These are phyloP conservation scores for Orthosia incerta DNA, from an alignment of 2,888 invertebrate species.

Conservation along the genomic window DNA sequence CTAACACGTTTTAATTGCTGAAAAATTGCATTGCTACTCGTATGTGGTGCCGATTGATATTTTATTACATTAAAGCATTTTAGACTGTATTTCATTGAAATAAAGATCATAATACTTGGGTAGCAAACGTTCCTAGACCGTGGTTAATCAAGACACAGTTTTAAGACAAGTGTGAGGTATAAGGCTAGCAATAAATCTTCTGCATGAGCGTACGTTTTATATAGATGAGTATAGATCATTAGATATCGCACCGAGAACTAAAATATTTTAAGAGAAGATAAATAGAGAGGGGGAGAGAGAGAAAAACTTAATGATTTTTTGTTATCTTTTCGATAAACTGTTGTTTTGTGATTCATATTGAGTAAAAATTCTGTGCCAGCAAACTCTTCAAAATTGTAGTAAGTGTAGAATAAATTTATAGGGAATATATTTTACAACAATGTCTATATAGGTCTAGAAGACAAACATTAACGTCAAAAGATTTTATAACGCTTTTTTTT, in stretches of 20 bases:
- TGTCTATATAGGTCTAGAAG: background rate
- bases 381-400: slow-evolving; percentile 5
- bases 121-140: slow-evolving; percentile 13
- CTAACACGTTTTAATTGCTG: slow-evolving; percentile 17
- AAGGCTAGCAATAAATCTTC: background rate
- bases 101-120: slow-evolving; percentile 47
- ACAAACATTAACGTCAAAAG: background rate
- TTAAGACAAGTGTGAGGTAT: slow-evolving; percentile 2
- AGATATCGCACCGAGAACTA: background rate
- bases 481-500: background rate
- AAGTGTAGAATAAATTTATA: background rate
- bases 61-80: slow-evolving; percentile 26
- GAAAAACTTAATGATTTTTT: background rate
- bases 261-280: background rate
- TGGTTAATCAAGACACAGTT: slow-evolving; percentile 1
- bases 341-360: background rate
- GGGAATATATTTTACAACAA: background rate
- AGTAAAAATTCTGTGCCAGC: slow-evolving; percentile 5
- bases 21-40: slow-evolving; percentile 8
- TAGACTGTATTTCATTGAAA: slow-evolving; percentile 39
- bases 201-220: background rate
- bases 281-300: too few relatives aligned
- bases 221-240: background rate
- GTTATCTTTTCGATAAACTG: slow-evolving; percentile 1
- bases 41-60: background rate